Conservation (phyloP, 2,113 vertebrate genomes). For the Varanus salvator region DNA sequence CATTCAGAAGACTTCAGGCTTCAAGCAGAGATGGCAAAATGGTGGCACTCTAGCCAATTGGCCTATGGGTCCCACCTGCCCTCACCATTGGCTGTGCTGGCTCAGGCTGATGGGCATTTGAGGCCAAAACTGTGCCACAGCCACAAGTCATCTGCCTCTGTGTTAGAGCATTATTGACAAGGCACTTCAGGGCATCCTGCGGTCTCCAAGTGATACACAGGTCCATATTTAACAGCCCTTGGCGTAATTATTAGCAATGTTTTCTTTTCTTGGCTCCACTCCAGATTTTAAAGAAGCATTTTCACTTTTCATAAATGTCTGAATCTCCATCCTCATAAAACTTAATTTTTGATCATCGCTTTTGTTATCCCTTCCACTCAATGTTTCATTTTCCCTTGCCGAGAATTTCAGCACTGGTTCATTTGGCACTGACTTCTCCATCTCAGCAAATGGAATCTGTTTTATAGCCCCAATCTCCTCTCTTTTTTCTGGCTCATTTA, state of each 20-base stretch:
- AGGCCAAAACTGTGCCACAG: too few species aligned
- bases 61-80: too few species aligned
- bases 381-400: conserved; percentile 16
- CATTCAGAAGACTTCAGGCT: too few species aligned
- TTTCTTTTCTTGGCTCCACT: neutral
- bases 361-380: conserved; percentile 23
- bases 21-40: too few species aligned
- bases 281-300: neutral
- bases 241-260: neutral
- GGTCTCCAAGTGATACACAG: neutral
- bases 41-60: too few species aligned
- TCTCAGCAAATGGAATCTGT: conserved; percentile 11
- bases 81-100: too few species aligned
- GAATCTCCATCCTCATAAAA: neutral
- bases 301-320: neutral
- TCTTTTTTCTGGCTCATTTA: conserved; percentile 3
- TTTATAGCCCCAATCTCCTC: conserved; percentile 13
- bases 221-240: neutral
- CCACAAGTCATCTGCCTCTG: too few species aligned
- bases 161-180: neutral
- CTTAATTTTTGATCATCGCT: conserved; percentile 7
- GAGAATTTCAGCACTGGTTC: conserved; percentile 11
- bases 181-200: neutral
- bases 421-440: conserved; percentile 4
- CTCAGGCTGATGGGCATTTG: too few species aligned